phyloP scores from a whole-genome alignment of 1,140 invertebrate genomes.

The Achatina immaculata region DNA sequence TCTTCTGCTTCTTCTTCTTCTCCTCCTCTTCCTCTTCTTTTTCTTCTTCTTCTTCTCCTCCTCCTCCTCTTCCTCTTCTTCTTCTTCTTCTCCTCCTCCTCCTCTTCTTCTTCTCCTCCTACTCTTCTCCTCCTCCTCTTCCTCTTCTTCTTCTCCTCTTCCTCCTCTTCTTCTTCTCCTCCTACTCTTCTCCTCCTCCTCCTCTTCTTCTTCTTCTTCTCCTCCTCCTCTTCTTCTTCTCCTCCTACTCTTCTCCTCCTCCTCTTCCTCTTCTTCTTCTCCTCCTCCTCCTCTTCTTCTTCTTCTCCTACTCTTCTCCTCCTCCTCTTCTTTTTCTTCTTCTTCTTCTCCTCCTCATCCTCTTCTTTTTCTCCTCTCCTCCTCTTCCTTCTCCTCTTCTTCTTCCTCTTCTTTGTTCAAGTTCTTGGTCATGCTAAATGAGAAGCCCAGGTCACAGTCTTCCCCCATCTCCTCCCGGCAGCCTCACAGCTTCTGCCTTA shows the following conservation, averaged over 20 bases:
- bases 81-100: background rate
- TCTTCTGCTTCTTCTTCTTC: background rate
- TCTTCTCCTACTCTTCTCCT: too few species aligned
- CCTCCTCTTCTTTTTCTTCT: background rate
- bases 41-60: slow-evolving; percentile 9
- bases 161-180: background rate
- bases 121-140: background rate
- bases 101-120: background rate
- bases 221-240: background rate
- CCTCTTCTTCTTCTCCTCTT: background rate
- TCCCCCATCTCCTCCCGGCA: too few species aligned
- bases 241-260: background rate
- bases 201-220: background rate
- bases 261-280: background rate
- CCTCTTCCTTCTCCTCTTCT: background rate
- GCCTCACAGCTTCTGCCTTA: too few species aligned
- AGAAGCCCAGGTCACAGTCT: too few species aligned
- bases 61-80: background rate
- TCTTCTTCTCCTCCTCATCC: background rate
- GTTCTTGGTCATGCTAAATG: too few species aligned
- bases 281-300: background rate
- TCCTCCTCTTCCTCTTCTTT: slow-evolving; percentile 25
- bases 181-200: background rate
- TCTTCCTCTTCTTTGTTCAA: background rate
- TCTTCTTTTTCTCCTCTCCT: background rate